These are phyloP conservation scores for Natator depressus DNA, from an alignment of 2,113 vertebrate species.

Conservation along the genomic window DNA sequence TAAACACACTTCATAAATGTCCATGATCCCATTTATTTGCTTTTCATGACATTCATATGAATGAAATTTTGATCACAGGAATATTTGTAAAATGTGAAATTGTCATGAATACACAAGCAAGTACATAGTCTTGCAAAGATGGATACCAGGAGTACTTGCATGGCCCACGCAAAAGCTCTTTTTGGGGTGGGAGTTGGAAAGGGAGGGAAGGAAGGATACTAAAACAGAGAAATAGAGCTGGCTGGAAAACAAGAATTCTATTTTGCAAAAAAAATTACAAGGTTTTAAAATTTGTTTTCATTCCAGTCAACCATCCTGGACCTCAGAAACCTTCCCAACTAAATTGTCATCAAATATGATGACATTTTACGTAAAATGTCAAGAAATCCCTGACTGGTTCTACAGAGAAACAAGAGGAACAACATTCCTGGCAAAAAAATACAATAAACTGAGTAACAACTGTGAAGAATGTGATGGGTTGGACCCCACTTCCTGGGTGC, in stretches of 20 bases:
- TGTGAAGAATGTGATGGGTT: not conserved
- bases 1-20: not conserved
- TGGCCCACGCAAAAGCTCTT: conserved; percentile 52
- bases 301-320: too few relatives aligned
- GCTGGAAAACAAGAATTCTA: too few relatives aligned
- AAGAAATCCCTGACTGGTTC: too few relatives aligned
- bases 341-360: too few relatives aligned
- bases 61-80: conserved; percentile 40
- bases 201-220: not conserved
- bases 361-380: too few relatives aligned
- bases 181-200: conserved; percentile 39
- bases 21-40: conserved; percentile 18
- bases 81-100: conserved; percentile 48
- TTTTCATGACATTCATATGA: not conserved
- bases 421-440: conserved; percentile 16
- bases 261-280: too few relatives aligned
- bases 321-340: too few relatives aligned
- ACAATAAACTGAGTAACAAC: conserved; percentile 61
- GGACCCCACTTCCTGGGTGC: too few relatives aligned
- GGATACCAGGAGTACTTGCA: conserved; percentile 12
- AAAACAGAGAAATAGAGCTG: too few relatives aligned
- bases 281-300: too few relatives aligned
- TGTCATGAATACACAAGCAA: conserved; percentile 53
- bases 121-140: conserved; percentile 60
- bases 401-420: conserved; percentile 41